Percentiles rank a stretch among this genome's conserved stretches.
phyloP scores from a whole-genome alignment of 1,140 invertebrate genomes.

The Chrysoperla carnea region DNA sequence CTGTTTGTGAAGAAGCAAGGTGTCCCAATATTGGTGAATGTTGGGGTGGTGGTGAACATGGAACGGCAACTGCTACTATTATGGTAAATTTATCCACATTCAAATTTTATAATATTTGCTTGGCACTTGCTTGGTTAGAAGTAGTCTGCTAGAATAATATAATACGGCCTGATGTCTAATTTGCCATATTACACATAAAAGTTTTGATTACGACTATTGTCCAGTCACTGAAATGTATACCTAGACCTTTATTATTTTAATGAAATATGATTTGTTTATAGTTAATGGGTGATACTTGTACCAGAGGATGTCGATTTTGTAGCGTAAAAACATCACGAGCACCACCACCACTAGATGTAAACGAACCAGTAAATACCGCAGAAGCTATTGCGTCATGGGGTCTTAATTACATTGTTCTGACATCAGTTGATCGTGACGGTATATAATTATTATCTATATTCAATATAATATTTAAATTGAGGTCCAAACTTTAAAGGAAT shows the following conservation, averaged over 20 bases:
- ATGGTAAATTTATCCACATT: constrained; percentile 54
- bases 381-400: constrained; percentile 86
- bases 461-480: constrained; percentile 2
- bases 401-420: constrained; percentile 93
- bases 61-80: constrained; percentile 76
- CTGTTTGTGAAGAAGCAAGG: constrained; percentile 96
- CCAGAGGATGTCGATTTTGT: constrained; percentile 88
- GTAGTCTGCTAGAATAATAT: no score
- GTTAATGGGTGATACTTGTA: constrained; percentile 87
- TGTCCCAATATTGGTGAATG: constrained; percentile 99
- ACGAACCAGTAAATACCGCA: constrained; percentile 89
- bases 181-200: background rate
- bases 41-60: constrained; percentile 88
- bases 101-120: no score
- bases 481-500: no score
- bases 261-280: constrained; percentile 22
- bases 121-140: no score
- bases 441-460: constrained; percentile 6
- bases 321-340: constrained; percentile 90
- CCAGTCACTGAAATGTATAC: no score
- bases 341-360: constrained; percentile 79
- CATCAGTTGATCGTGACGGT: constrained; percentile 96
- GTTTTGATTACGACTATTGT: no score
- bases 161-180: no score
- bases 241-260: no score